Evolutionary conservation across 2,797 vertebrate species (phyloP).

Genomic region (Lutjanus argentimaculatus): DNA sequence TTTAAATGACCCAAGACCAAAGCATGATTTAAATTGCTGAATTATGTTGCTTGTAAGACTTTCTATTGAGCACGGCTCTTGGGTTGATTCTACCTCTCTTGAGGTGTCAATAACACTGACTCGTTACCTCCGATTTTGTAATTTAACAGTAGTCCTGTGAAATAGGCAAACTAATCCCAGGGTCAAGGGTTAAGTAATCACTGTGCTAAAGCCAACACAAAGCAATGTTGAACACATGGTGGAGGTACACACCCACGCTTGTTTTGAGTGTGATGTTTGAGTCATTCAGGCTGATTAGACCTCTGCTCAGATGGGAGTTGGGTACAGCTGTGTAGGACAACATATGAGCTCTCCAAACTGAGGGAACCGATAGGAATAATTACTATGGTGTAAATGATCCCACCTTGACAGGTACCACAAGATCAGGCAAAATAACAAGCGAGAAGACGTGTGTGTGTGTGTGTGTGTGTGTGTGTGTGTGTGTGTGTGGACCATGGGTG

Average conservation of each 20-base stretch:
- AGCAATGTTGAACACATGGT: neutral
- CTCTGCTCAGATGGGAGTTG: neutral
- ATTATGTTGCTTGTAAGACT: neutral
- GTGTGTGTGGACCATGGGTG: neutral
- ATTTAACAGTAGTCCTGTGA: neutral
- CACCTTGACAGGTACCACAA: too few relatives aligned
- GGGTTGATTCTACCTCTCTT: neutral
- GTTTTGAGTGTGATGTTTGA: neutral
- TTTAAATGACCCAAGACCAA: neutral
- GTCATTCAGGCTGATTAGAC: neutral
- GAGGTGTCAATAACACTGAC: neutral
- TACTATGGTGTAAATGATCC: neutral
- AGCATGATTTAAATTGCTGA: neutral
- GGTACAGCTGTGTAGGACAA: neutral
- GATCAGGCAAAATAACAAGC: neutral
- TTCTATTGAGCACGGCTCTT: neutral
- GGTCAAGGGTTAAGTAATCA: conserved; percentile 3
- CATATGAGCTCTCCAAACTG: neutral
- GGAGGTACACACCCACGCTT: too few relatives aligned
- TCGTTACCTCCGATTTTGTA: neutral
- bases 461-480: neutral
- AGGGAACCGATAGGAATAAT: neutral
- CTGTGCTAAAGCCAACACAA: neutral
- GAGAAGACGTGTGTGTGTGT: neutral
- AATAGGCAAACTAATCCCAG: neutral